These are phyloP conservation scores for Drosophila varians DNA, from an alignment of 1,140 invertebrate species.

Conservation along the genomic window DNA sequence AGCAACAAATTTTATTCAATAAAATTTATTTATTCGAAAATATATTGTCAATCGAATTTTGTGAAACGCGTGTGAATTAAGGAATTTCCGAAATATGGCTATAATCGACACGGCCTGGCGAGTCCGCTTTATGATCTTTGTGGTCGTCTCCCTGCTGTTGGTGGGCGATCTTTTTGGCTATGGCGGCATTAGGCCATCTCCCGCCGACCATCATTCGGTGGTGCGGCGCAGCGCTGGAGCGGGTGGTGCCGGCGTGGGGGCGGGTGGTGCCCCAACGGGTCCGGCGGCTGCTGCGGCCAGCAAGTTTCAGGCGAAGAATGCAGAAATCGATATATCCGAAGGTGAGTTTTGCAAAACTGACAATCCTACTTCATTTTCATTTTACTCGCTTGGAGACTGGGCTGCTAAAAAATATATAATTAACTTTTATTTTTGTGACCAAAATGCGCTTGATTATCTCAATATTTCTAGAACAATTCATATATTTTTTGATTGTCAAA, in stretches of 20 bases:
- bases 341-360: conserved; percentile 64
- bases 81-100: conserved; percentile 33
- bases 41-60: conserved; percentile 9
- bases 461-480: too few relatives aligned
- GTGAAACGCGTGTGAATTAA: conserved; percentile 38
- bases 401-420: not conserved
- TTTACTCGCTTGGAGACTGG: conserved; percentile 2
- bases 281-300: conserved; percentile 61
- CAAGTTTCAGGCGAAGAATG: conserved; percentile 79
- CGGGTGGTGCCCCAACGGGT: conserved; percentile 57
- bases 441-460: too few relatives aligned
- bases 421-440: not conserved
- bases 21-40: not conserved
- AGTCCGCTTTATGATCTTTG: conserved; percentile 78
- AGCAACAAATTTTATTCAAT: not conserved
- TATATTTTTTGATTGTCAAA: too few relatives aligned
- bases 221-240: conserved; percentile 26
- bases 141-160: conserved; percentile 67
- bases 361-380: conserved; percentile 3
- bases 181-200: conserved; percentile 66
- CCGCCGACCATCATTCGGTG: conserved; percentile 45
- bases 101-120: conserved; percentile 80
- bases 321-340: conserved; percentile 82
- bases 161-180: conserved; percentile 81
- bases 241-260: conserved; percentile 32